Conservation (phyloP, 2,888 invertebrate species). For the Drosophila atroscutellata region DNA sequence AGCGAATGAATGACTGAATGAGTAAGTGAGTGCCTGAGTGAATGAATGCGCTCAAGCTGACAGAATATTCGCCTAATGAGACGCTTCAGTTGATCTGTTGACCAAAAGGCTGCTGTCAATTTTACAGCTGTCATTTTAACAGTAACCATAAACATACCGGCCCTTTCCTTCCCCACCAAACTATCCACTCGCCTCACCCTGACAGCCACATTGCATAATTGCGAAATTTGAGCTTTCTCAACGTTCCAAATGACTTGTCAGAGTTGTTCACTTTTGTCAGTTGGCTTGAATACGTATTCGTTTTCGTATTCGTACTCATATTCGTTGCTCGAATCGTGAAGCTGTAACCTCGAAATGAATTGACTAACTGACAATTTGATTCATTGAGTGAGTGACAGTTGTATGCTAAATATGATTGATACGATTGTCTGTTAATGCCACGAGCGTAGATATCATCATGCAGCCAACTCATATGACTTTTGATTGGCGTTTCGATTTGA, state of each 20-base stretch:
- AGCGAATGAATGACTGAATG: constrained; percentile 32
- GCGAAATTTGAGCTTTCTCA: constrained; percentile 56
- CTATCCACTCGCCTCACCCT: too few species aligned
- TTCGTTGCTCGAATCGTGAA: not conserved
- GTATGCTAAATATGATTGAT: constrained; percentile 80
- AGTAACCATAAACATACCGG: not conserved
- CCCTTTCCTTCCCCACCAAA: not conserved
- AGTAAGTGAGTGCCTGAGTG: constrained; percentile 7
- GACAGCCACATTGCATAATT: constrained; percentile 39
- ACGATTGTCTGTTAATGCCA: constrained; percentile 56
- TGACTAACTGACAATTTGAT: constrained; percentile 45
- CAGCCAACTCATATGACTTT: constrained; percentile 14
- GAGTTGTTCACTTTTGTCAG: constrained; percentile 34
- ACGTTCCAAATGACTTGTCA: constrained; percentile 46
- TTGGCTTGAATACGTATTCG: constrained; percentile 6
- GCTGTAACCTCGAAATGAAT: constrained; percentile 12
- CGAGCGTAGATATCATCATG: constrained; percentile 47
- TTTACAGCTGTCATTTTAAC: constrained; percentile 38
- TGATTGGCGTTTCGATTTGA: constrained; percentile 48
- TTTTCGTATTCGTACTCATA: not conserved
- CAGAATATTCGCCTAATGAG: constrained; percentile 43
- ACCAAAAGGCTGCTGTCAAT: constrained; percentile 24
- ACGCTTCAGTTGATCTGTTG: constrained; percentile 25
- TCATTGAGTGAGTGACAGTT: constrained; percentile 61
- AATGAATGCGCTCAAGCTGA: constrained; percentile 51